These are phyloP conservation scores for Sebastes flavidus DNA, from an alignment of 2,797 vertebrate genomes.

Conservation along the genomic window DNA sequence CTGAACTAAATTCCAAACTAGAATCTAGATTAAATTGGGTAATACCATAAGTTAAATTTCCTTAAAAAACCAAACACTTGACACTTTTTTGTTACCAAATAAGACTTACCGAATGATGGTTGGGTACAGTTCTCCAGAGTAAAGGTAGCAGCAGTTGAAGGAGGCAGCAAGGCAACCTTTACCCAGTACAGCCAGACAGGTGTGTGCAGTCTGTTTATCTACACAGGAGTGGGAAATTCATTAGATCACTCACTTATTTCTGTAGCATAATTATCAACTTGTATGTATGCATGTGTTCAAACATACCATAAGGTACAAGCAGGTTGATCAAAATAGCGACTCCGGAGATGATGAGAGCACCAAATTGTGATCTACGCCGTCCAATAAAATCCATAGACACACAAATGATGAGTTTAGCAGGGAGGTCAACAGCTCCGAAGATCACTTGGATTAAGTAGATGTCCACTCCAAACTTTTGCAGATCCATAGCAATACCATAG, in stretches of 20 bases:
- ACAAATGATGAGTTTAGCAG: slow-evolving; percentile 88
- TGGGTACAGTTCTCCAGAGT: slow-evolving; percentile 90
- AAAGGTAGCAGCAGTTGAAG: slow-evolving; percentile 91
- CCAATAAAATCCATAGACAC: slow-evolving; percentile 85
- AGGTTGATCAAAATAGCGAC: slow-evolving; percentile 86
- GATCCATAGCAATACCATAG: slow-evolving; percentile 91
- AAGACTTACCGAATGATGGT: slow-evolving; percentile 87
- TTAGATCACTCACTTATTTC: not conserved
- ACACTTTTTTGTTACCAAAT: not conserved
- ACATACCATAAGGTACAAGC: slow-evolving; percentile 88
- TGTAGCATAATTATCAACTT: not conserved
- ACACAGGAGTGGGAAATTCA: not conserved
- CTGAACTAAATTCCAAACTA: no score
- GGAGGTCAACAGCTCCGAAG: slow-evolving; percentile 91
- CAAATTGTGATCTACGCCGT: slow-evolving; percentile 84
- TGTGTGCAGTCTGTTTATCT: slow-evolving; percentile 86
- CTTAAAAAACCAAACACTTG: not conserved
- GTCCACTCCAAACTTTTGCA: slow-evolving; percentile 90
- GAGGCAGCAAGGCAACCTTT: slow-evolving; percentile 92
- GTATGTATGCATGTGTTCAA: not conserved
- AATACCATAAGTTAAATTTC: no score
- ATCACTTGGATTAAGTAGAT: slow-evolving; percentile 96
- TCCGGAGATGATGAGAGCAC: slow-evolving; percentile 83
- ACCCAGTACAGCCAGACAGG: slow-evolving; percentile 88
- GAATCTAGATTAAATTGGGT: no score